Evolutionary conservation across 2,888 invertebrate genomes (phyloP).

Genomic region (Meiosimyza platycephala): DNA sequence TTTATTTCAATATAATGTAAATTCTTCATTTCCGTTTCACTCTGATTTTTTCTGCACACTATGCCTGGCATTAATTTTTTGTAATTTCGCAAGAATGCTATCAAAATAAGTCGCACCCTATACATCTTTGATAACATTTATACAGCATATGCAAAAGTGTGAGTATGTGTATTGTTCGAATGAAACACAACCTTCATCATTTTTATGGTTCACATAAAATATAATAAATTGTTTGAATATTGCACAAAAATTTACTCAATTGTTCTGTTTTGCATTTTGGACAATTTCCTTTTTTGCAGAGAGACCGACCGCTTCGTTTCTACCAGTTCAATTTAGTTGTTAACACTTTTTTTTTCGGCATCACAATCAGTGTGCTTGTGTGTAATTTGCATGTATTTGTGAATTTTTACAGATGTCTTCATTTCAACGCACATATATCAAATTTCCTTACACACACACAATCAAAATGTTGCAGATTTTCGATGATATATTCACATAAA

Average conservation of each 20-base stretch:
- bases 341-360: slow-evolving; percentile 24
- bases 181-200: slow-evolving; percentile 45
- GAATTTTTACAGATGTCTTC: slow-evolving; percentile 52
- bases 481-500: too few relatives aligned
- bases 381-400: slow-evolving; percentile 25
- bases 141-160: background rate
- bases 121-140: too few relatives aligned
- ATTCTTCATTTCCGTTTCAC: background rate
- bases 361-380: slow-evolving; percentile 24
- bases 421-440: slow-evolving; percentile 52
- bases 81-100: too few relatives aligned
- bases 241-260: slow-evolving; percentile 45
- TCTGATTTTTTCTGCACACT: too few relatives aligned
- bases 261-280: slow-evolving; percentile 31
- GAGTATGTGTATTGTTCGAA: slow-evolving; percentile 27
- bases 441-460: background rate
- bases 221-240: slow-evolving; percentile 50
- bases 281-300: slow-evolving; percentile 9
- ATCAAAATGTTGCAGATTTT: too few relatives aligned
- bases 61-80: too few relatives aligned
- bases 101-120: too few relatives aligned
- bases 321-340: slow-evolving; percentile 26
- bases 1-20: background rate
- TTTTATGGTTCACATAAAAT: slow-evolving; percentile 46
- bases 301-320: too few relatives aligned